Evolutionary conservation across 2,797 vertebrate genomes (phyloP).

Genomic region (Philypnodon macrostomus): DNA sequence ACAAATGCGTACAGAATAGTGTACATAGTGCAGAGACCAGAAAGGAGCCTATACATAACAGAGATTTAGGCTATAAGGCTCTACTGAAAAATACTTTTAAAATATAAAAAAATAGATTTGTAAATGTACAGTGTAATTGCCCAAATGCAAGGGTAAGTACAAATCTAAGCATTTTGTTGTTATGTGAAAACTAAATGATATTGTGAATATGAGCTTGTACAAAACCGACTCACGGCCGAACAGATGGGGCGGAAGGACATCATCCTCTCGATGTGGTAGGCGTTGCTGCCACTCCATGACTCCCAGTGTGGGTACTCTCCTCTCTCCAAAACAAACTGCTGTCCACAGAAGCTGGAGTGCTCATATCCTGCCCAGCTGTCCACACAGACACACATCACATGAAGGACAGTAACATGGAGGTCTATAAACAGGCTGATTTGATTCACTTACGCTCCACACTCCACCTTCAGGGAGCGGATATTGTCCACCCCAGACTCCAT

Average conservation of each 20-base stretch:
- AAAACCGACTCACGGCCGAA: constrained; percentile 84
- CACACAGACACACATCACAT: constrained; percentile 24
- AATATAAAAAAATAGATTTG: no score
- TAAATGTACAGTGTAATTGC: no score
- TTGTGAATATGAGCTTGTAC: constrained; percentile 3
- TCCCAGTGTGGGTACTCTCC: constrained; percentile 97
- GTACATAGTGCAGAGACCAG: no score
- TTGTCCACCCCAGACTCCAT: constrained; percentile 89
- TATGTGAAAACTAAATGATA: neutral
- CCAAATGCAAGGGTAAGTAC: no score
- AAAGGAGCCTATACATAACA: no score
- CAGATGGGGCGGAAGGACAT: constrained; percentile 97
- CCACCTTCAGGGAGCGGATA: constrained; percentile 91
- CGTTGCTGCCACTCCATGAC: constrained; percentile 96
- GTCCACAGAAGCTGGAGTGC: constrained; percentile 93
- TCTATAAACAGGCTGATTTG: neutral
- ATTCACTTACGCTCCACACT: constrained; percentile 90
- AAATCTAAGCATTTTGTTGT: no score
- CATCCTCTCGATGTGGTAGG: constrained; percentile 95
- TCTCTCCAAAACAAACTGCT: constrained; percentile 96
- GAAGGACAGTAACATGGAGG: constrained; percentile 6
- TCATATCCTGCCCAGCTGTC: constrained; percentile 93
- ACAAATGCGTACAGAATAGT: no score
- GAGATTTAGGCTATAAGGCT: no score
- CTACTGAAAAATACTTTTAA: no score